Percentiles rank a stretch among this genome's conserved stretches.
phyloP scores from a whole-genome alignment of 2,888 invertebrate genomes.

The Lamellibrachia satsuma region DNA sequence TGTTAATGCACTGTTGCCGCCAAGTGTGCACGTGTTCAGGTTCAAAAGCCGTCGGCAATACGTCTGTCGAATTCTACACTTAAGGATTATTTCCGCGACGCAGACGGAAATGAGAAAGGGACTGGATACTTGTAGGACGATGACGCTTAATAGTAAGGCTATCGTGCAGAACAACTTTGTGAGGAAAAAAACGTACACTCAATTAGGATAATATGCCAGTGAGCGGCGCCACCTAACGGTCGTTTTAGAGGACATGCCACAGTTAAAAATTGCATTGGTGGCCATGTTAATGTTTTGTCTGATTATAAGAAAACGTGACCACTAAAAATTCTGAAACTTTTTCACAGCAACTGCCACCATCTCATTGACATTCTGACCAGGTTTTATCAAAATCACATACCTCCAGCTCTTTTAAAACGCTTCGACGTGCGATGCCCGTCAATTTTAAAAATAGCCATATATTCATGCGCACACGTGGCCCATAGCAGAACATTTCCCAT shows the following conservation, averaged over 20 bases:
- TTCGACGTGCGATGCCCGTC: too few relatives aligned
- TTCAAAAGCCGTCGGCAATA: not conserved
- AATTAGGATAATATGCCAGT: constrained; percentile 6
- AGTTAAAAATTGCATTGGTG: too few relatives aligned
- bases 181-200: not conserved
- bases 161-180: not conserved
- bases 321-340: too few relatives aligned
- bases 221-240: not conserved
- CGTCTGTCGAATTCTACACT: not conserved
- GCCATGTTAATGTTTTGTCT: too few relatives aligned
- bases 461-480: too few relatives aligned
- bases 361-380: too few relatives aligned
- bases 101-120: not conserved
- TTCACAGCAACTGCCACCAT: too few relatives aligned
- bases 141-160: not conserved
- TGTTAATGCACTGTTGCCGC: not conserved
- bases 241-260: not conserved
- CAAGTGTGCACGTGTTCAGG: not conserved
- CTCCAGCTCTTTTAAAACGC: too few relatives aligned
- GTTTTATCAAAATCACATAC: too few relatives aligned
- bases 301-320: too few relatives aligned
- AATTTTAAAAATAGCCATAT: too few relatives aligned
- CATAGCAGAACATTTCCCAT: too few relatives aligned
- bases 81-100: not conserved
- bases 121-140: not conserved